Evolutionary conservation across 2,797 vertebrate species (phyloP).

Genomic region (Okamejei kenojei): DNA sequence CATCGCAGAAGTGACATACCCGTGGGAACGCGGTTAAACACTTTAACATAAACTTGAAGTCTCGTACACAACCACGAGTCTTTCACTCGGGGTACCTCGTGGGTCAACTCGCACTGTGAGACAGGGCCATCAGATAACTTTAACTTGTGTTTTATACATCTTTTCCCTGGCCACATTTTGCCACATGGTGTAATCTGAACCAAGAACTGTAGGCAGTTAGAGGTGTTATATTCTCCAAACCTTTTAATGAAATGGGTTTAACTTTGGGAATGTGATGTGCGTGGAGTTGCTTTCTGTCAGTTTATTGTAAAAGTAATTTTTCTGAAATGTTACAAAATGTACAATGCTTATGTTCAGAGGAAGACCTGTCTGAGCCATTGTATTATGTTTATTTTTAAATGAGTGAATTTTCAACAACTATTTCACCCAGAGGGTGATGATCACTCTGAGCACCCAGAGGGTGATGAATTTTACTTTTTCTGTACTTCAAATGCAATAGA

Average conservation of each 20-base stretch:
- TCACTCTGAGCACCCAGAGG: no score
- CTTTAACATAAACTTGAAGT: no score
- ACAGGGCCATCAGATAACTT: no score
- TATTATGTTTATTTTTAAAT: neutral
- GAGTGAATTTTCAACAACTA: neutral
- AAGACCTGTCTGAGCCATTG: neutral
- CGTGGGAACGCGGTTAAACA: no score
- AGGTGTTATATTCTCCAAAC: neutral
- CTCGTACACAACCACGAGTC: no score
- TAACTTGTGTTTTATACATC: conserved; percentile 34
- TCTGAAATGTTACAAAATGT: neutral
- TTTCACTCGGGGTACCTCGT: no score
- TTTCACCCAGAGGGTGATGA: neutral
- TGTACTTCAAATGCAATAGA: neutral
- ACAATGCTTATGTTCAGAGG: neutral
- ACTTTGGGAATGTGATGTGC: neutral
- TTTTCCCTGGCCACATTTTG: neutral
- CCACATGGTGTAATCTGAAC: neutral
- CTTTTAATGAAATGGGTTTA: neutral
- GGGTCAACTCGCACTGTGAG: no score
- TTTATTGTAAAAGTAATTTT: neutral
- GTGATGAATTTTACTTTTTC: neutral
- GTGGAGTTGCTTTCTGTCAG: neutral
- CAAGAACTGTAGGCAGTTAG: neutral
- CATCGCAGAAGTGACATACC: no score